Conservation (phyloP, 2,797 vertebrate species). For the Smutsia gigantea region DNA sequence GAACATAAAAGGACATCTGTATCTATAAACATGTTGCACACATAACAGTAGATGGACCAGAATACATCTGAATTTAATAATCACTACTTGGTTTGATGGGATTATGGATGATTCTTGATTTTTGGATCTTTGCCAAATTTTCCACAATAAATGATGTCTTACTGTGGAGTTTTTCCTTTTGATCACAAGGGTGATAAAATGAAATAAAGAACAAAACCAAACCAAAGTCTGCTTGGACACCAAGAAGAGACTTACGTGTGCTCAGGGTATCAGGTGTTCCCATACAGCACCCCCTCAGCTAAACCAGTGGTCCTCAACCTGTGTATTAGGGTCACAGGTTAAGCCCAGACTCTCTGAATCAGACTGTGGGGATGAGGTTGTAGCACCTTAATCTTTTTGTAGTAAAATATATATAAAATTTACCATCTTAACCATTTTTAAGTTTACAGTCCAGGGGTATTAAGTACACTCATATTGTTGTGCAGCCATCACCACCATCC, state of each 20-base stretch:
- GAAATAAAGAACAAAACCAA: constrained; percentile 25
- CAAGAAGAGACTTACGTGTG: neutral
- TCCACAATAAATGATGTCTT: neutral
- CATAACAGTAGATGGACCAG: neutral
- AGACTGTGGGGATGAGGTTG: neutral
- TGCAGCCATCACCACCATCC: neutral
- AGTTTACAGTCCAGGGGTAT: neutral
- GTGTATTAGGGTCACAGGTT: neutral
- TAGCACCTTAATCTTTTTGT: neutral
- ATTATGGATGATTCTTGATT: neutral
- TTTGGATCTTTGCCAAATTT: constrained; percentile 2
- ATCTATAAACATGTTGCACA: neutral
- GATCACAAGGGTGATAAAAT: constrained; percentile 2
- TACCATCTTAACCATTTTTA: neutral
- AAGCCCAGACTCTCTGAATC: neutral
- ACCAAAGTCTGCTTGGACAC: neutral
- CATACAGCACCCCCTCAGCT: neutral
- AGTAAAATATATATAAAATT: constrained; percentile 3
- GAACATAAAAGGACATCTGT: neutral
- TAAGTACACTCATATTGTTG: neutral
- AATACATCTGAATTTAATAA: neutral
- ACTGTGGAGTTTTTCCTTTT: neutral
- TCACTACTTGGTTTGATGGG: neutral
- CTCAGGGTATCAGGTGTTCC: neutral
- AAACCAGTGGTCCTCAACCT: neutral